phyloP scores from a whole-genome alignment of 2,888 invertebrate species.

The Auanema sp. region DNA sequence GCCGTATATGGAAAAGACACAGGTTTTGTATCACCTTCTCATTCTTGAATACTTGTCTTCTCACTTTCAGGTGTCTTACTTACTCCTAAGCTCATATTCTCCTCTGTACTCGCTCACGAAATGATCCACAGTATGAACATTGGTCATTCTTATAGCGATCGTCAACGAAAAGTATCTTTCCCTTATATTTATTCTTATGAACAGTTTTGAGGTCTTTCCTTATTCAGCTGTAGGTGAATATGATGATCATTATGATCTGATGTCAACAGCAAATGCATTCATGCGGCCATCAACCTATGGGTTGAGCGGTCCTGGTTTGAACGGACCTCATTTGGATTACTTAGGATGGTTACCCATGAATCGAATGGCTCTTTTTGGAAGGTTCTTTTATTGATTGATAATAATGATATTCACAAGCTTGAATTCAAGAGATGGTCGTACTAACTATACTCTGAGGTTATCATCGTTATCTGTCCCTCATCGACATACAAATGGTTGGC shows the following conservation, averaged over 20 bases:
- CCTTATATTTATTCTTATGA: neutral
- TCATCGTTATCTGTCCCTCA: slow-evolving; percentile 57
- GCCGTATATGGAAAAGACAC: slow-evolving; percentile 54
- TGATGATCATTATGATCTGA: slow-evolving; percentile 61
- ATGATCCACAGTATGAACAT: slow-evolving; percentile 62
- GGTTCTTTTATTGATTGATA: slow-evolving; percentile 17
- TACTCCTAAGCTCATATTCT: slow-evolving; percentile 55
- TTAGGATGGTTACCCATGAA: slow-evolving; percentile 62
- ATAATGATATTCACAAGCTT: neutral
- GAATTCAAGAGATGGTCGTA: slow-evolving; percentile 45
- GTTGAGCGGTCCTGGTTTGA: slow-evolving; percentile 58
- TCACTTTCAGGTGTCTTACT: slow-evolving; percentile 47
- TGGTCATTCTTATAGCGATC: slow-evolving; percentile 62
- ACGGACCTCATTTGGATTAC: slow-evolving; percentile 61
- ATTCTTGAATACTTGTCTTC: too few species aligned
- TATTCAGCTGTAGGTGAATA: slow-evolving; percentile 58
- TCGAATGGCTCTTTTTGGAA: slow-evolving; percentile 56
- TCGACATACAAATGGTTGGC: slow-evolving; percentile 40
- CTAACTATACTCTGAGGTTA: slow-evolving; percentile 50
- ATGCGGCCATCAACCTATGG: slow-evolving; percentile 52
- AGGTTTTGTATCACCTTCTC: too few species aligned
- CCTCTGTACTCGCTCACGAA: slow-evolving; percentile 60
- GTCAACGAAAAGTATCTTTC: slow-evolving; percentile 36
- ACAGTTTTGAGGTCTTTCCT: slow-evolving; percentile 50
- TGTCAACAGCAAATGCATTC: slow-evolving; percentile 60